Percentiles rank a stretch among this genome's conserved stretches.
These are phyloP conservation scores for Drosophila athabasca DNA, from an alignment of 1,140 invertebrate genomes.

Conservation along the genomic window DNA sequence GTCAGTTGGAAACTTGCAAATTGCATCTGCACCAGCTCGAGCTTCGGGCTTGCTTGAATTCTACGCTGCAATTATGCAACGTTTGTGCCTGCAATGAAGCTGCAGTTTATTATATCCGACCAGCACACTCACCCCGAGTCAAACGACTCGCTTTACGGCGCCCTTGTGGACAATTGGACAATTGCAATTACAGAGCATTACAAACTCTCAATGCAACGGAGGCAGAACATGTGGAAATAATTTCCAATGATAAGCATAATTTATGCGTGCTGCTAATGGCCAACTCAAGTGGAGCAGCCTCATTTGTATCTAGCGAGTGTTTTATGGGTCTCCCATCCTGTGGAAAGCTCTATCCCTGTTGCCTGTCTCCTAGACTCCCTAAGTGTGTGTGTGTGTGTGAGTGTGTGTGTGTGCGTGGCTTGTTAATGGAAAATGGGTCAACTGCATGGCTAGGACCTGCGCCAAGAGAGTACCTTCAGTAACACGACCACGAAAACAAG, in stretches of 20 bases:
- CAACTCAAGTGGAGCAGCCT: slow-evolving; percentile 27
- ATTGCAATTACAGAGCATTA: slow-evolving; percentile 73
- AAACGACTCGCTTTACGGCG: slow-evolving; percentile 55
- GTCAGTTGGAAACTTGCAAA: not conserved
- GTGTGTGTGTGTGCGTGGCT: slow-evolving; percentile 5
- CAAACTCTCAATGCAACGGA: slow-evolving; percentile 29
- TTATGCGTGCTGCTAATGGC: slow-evolving; percentile 64
- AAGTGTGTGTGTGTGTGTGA: not conserved
- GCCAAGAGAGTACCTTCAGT: slow-evolving; percentile 9
- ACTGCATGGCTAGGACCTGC: slow-evolving; percentile 47
- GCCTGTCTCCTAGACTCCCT: not conserved
- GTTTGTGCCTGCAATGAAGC: slow-evolving; percentile 13
- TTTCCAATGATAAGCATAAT: slow-evolving; percentile 74
- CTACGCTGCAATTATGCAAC: slow-evolving; percentile 21
- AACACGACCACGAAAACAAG: slow-evolving; percentile 38
- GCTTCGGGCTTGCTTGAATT: too few relatives aligned
- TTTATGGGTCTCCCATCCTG: slow-evolving; percentile 5
- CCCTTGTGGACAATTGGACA: slow-evolving; percentile 64
- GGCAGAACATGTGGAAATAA: slow-evolving; percentile 72
- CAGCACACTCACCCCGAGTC: not conserved
- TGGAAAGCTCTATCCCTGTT: not conserved
- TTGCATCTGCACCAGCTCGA: slow-evolving; percentile 14
- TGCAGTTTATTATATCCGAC: slow-evolving; percentile 50
- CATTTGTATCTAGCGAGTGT: slow-evolving; percentile 32
- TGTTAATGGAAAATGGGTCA: slow-evolving; percentile 67